These are phyloP conservation scores for Guaruba guarouba DNA, from an alignment of 2,113 vertebrate species.

Conservation along the genomic window DNA sequence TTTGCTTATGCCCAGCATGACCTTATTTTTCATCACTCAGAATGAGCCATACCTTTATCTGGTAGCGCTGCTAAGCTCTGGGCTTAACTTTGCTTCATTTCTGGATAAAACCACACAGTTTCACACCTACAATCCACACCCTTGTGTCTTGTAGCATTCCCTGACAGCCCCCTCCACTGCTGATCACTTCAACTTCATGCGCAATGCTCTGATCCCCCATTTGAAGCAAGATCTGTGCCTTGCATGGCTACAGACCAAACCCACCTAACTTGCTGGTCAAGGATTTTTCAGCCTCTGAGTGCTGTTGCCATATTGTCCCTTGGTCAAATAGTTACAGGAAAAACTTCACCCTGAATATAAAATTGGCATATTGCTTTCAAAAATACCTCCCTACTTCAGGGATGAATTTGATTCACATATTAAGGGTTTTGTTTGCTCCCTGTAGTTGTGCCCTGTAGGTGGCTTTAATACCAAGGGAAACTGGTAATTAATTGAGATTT, in stretches of 20 bases:
- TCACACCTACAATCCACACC: neutral
- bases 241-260: neutral
- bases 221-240: neutral
- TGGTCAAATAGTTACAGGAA: neutral
- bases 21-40: neutral
- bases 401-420: neutral
- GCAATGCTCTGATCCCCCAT: neutral
- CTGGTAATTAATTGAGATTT: neutral
- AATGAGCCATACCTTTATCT: neutral
- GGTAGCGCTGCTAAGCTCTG: neutral
- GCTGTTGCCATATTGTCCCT: neutral
- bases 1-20: neutral
- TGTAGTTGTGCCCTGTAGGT: neutral
- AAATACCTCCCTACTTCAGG: neutral
- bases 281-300: neutral
- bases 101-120: neutral
- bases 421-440: neutral
- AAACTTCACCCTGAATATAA: neutral
- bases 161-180: neutral
- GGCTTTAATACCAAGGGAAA: neutral
- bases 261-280: neutral
- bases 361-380: neutral
- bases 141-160: accelerated
- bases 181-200: neutral
- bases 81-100: neutral